A percentile compares a stretch with the other conserved stretches of the same genome.
phyloP scores from a whole-genome alignment of 1,140 invertebrate species.

The Matsumurasca onukii region DNA sequence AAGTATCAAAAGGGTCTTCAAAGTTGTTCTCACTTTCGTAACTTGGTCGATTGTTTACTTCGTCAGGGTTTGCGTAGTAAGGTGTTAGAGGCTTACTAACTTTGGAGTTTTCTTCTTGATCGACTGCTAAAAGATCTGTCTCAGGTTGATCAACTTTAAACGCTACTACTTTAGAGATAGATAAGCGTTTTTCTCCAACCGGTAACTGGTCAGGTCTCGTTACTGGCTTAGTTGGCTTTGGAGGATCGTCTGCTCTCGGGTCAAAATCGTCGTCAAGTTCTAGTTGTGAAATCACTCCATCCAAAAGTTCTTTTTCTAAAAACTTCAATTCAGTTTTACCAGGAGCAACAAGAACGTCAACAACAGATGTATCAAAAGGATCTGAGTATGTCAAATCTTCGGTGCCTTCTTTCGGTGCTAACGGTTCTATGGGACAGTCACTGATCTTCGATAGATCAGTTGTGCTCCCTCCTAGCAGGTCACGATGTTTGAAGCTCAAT shows the following conservation, averaged over 20 bases:
- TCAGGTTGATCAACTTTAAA: conserved; percentile 61
- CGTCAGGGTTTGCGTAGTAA: conserved; percentile 49
- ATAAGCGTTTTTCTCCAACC: conserved; percentile 35
- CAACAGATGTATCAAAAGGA: conserved; percentile 81
- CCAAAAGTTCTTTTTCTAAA: conserved; percentile 73
- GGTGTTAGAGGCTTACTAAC: conserved; percentile 73
- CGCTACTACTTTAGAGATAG: conserved; percentile 61
- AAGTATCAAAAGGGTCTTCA: conserved; percentile 80
- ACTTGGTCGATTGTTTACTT: conserved; percentile 27
- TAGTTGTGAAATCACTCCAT: conserved; percentile 45
- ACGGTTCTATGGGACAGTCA: conserved; percentile 66
- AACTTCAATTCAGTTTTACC: conserved; percentile 76
- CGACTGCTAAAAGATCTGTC: conserved; percentile 59
- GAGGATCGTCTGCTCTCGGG: conserved; percentile 57
- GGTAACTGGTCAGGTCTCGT: conserved; percentile 38
- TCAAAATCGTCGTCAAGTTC: conserved; percentile 66
- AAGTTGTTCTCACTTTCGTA: conserved; percentile 29
- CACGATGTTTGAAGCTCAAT: conserved; percentile 37
- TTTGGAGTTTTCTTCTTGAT: conserved; percentile 57
- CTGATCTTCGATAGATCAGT: conserved; percentile 71
- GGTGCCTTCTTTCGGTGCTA: conserved; percentile 51
- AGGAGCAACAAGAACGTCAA: conserved; percentile 66
- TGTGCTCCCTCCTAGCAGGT: conserved; percentile 58
- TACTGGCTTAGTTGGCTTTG: conserved; percentile 10
- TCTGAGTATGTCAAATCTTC: conserved; percentile 63